Percentiles rank a stretch among this genome's conserved stretches.
Conservation (phyloP, 1,140 invertebrate species). For the Sarcophaga bullata region DNA sequence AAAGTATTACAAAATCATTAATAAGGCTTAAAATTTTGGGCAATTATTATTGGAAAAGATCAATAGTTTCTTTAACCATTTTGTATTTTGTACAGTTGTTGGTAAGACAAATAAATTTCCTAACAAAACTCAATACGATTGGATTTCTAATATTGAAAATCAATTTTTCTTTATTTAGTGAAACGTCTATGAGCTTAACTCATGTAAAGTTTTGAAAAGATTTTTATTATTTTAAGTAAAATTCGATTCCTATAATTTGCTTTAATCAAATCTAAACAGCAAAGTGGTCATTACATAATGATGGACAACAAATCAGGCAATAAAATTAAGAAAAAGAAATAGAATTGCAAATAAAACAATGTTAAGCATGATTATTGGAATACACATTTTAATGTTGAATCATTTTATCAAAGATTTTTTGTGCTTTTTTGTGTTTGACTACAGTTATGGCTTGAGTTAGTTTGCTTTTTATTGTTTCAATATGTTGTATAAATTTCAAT, state of each 20-base stretch:
- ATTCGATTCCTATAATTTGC: not conserved
- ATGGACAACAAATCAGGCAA: not conserved
- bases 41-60: not conserved
- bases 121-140: not conserved
- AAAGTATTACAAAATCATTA: not conserved
- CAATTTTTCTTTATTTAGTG: no score
- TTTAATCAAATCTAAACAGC: not conserved
- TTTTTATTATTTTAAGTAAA: no score
- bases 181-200: no score
- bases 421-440: not conserved
- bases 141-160: no score
- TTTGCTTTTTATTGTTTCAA: not conserved
- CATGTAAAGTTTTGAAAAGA: no score
- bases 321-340: not conserved
- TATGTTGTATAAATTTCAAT: not conserved
- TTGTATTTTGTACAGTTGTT: not conserved
- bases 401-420: not conserved
- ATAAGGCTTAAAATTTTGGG: not conserved
- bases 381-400: not conserved
- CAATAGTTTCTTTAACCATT: not conserved
- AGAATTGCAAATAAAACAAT: not conserved
- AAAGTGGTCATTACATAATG: conserved; percentile 2
- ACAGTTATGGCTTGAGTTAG: not conserved
- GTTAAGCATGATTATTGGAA: not conserved
- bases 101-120: not conserved